phyloP scores from a whole-genome alignment of 2,888 invertebrate species.

The Hoplodrina ambigua region DNA sequence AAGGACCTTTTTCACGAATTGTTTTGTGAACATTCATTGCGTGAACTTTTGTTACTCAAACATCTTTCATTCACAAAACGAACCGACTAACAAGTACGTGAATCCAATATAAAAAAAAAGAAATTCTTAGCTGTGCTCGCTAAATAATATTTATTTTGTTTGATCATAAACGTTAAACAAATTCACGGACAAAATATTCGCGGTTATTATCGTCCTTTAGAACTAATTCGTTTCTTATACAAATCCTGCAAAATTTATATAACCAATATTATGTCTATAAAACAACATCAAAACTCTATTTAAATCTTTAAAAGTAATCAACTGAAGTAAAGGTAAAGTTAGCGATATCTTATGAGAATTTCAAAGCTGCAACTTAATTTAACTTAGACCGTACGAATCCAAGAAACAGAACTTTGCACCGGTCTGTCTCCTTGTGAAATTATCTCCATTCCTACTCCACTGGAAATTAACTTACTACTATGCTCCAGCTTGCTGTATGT shows the following conservation, averaged over 20 bases:
- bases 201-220: background rate
- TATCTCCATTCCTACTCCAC: slow-evolving; percentile 18
- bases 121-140: too few species aligned
- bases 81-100: too few species aligned
- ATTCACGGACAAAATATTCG: background rate
- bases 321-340: slow-evolving; percentile 35
- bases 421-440: slow-evolving; percentile 17
- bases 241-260: slow-evolving; percentile 6
- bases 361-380: slow-evolving; percentile 47
- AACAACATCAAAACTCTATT: slow-evolving; percentile 26
- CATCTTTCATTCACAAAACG: too few species aligned
- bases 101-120: too few species aligned
- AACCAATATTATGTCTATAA: slow-evolving; percentile 1
- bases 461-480: slow-evolving; percentile 42
- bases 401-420: slow-evolving; percentile 31
- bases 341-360: slow-evolving; percentile 8
- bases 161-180: background rate
- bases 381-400: slow-evolving; percentile 34
- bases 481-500: slow-evolving; percentile 15
- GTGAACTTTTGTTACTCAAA: too few species aligned
- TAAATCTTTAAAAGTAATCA: slow-evolving; percentile 47
- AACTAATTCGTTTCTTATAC: background rate
- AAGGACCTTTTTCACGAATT: too few species aligned
- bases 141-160: too few species aligned
- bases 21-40: too few species aligned